Evolutionary conservation across 2,888 invertebrate species (phyloP), one percentile per base, ranked within the genome.

Genomic region (Alentia gelatinosa): DNA sequence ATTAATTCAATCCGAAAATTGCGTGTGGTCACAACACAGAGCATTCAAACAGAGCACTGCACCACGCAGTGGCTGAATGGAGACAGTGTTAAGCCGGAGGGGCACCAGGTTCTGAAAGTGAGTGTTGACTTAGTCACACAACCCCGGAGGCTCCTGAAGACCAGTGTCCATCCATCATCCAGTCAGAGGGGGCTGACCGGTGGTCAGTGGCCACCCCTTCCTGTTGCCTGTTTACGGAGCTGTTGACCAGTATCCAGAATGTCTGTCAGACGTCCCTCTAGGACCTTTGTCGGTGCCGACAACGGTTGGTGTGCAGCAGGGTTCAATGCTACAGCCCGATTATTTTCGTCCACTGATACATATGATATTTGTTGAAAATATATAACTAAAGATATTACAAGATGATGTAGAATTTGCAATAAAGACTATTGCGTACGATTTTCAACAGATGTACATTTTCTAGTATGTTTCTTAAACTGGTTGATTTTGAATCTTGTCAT

Each of bases 181-280:
- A 15, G 37, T 39, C 79, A 15, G 37, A 19, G 12, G 79, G 12
- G 79, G n/a, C 79, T 68, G 68, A 68, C 68, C 68, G 30, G 68
- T 30, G 68, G 68, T 35, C 79, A 12, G 37, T 39, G 79, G 15
- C 35, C 35, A 79, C 37, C 79, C 79, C 37, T 79, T 79, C 79
- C 79, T 79, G 79, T 39, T 30, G 86, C 30, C 30, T 86, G 42
- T 86, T 86, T 42, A 42, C 26, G 86, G 47, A 86, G 86, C 47
- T 86, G 86, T 86, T 86, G 86, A 42, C 50, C 86, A 86, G 30
- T 86, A 30, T 30, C 47, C 86, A 86, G 47, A 15, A 12, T 47
- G 86, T 86, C 86, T 3, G 9, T 86, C 47, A 5, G 47, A 26
- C 19, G 15, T 26, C 30, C 47, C 42, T 86, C 47, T 30, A 47